Conservation (phyloP, 2,888 invertebrate species). For the Masnerella sp. region DNA sequence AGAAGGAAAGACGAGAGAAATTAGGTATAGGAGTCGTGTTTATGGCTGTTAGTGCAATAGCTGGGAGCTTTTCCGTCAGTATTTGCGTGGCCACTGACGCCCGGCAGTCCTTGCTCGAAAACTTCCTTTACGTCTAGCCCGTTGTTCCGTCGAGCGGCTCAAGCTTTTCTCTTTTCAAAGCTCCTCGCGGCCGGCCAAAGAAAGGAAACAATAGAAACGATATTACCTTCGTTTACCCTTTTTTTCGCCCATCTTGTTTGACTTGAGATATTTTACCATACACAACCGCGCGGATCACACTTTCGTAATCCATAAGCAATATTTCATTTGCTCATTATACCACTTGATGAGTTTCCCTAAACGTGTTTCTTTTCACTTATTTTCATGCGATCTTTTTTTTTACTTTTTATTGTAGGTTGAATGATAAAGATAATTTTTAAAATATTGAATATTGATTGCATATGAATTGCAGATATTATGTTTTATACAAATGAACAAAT, state of each 20-base stretch:
- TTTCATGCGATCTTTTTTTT: no score
- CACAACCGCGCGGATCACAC: conserved; percentile 4
- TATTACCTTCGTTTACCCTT: conserved; percentile 41
- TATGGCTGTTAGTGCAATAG: conserved; percentile 50
- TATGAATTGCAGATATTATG: no score
- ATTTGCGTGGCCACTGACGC: conserved; percentile 41
- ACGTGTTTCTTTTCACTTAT: not conserved
- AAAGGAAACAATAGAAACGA: conserved; percentile 46
- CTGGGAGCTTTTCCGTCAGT: conserved; percentile 44
- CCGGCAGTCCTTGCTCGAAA: conserved; percentile 24
- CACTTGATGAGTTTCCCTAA: conserved; percentile 22
- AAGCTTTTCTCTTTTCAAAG: conserved; percentile 40
- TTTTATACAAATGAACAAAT: no score
- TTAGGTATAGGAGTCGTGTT: conserved; percentile 12
- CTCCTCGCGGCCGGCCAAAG: conserved; percentile 29
- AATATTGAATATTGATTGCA: no score
- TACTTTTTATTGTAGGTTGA: no score
- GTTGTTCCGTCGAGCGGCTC: conserved; percentile 39
- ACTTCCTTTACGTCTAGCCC: conserved; percentile 48
- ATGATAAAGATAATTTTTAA: no score
- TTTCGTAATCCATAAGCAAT: conserved; percentile 42
- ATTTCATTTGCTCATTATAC: conserved; percentile 25
- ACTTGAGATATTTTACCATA: conserved; percentile 39
- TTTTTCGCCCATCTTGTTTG: conserved; percentile 33
- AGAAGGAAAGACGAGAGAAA: conserved; percentile 8